Evolutionary conservation across 2,888 invertebrate species (phyloP), one percentile per base, ranked within the genome.

Genomic region (Troglohyphantes excavatus): DNA sequence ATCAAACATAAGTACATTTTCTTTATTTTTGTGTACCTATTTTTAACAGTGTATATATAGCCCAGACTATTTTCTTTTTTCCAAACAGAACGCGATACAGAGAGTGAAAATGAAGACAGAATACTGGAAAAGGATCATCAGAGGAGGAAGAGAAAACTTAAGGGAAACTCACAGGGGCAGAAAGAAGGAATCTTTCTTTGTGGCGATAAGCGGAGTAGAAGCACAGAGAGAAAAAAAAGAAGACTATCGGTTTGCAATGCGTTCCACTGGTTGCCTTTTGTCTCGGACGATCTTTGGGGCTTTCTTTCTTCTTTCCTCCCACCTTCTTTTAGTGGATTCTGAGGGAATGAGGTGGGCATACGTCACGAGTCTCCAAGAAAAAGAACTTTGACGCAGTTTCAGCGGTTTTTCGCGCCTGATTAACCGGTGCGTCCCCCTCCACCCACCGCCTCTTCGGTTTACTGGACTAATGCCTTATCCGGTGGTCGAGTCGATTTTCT

Each of bases 241-340:
- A 82, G 39, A 72, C 53, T 39, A 82, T 82, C 59, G 82, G 82
- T 82, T 82, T 23, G 70, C 82, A 26, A 70, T 53, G 82, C 72
- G 70, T 82, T 82, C 82, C 82, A 39, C 70, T 72, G 82, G 82
- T 82, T 72, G 82, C 82, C 79, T 82, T 81, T 82, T 82, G 82
- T 82, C 70, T 82, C 9, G 61, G 23, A 70, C 39, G 26, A 70
- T n/a, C 59, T 33, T 33, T 29, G n/a, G 70, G 17, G 29, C 29
- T 27, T 46, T 19, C 7, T 68, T 26, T 53, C 5, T 19, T 26
- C 17, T 53, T 29, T 46, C 21, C 19, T 39, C 23, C 17, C 39
- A 19, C 39, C 61, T 70, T 21, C 23, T 33, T 70, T 53, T 9
- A 3, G 3, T 33, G 5, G 5, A 6, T 33, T 65, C 78, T 65